Base-by-base conservation (phyloP, 2,888 invertebrate species). In the Odontomyia ornata region DNA sequence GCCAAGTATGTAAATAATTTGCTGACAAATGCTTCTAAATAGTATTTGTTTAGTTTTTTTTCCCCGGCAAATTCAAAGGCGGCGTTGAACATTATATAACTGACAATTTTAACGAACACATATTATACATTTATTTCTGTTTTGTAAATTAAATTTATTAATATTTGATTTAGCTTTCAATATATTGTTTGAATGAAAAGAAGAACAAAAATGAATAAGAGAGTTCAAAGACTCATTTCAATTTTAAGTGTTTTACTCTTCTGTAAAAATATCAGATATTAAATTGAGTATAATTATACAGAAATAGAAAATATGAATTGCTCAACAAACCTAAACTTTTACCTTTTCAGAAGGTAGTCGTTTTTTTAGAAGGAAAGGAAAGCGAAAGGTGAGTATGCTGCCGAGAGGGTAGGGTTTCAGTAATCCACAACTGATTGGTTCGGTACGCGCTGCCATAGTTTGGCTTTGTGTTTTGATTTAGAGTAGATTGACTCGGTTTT, bases 191-290 rank as follows among this genome's bases (percentile, higher is more conserved):
- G 11, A 30, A 30, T 65, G 21, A n/a, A 36, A 15, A 27, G 27
- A 65, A 30, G n/a, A 36, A 27, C 27, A 27, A 27, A 27, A 18
- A 18, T 52, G 15, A 18, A 36, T 65, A 65, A 27, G 18, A n/a
- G n/a, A 15, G 2, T 65, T 65, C 30, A 36, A 18, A 36, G 21
- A 65, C 36, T 65, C 36, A 36, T 65, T 65, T 18, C 18, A n/a
- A 65, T 65, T 65, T 18, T 65, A 65, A 65, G 30, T 36, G 21
- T 36, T 65, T 36, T 65, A 65, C 36, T 65, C 36, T 65, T 36
- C 36, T 65, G 65, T 65, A 65, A n/a, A 65, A 36, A 64, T 21
- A 65, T 65, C 27, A 52, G 21, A 36, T 36, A 65, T 36, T 65
- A 65, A 65, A 65, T 36, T 36, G 28, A n/a, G 36, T 36, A 1